Conservation (phyloP, 2,888 invertebrate genomes). For the Penaeus monodon region DNA sequence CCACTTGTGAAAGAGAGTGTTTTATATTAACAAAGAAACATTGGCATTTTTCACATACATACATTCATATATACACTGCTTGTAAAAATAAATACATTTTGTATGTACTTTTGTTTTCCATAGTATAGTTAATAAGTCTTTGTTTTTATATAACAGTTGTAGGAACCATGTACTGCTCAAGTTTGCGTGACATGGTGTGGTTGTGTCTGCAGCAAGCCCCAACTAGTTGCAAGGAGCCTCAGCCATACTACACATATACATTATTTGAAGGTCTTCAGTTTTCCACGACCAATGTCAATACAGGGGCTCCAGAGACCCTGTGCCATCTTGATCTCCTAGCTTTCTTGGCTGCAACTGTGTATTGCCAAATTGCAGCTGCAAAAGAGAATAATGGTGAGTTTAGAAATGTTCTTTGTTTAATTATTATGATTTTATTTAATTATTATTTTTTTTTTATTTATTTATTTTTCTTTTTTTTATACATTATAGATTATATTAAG, state of each 20-base stretch:
- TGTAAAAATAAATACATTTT: no score
- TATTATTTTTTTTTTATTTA: no score
- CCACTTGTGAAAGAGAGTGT: no score
- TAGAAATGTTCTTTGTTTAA: not conserved
- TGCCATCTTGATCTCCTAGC: slow-evolving; percentile 64
- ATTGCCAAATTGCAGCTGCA: slow-evolving; percentile 48
- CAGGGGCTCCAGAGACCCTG: slow-evolving; percentile 60
- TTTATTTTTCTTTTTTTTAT: no score
- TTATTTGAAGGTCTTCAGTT: slow-evolving; percentile 60
- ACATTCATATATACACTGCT: no score
- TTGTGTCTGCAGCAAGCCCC: slow-evolving; percentile 56
- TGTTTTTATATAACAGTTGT: slow-evolving; percentile 51
- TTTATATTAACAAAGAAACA: no score
- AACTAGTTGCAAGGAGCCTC: slow-evolving; percentile 31
- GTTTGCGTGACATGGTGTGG: slow-evolving; percentile 63
- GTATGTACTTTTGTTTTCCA: no score
- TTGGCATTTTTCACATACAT: no score
- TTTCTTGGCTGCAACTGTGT: slow-evolving; percentile 64
- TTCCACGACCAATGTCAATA: slow-evolving; percentile 37
- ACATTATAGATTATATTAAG: no score
- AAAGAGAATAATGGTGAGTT: slow-evolving; percentile 49
- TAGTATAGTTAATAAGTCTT: not conserved
- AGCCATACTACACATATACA: slow-evolving; percentile 55
- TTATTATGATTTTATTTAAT: not conserved
- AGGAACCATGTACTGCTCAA: slow-evolving; percentile 46